phyloP scores from a whole-genome alignment of 2,888 invertebrate species.

The Petrophora chlorosata region DNA sequence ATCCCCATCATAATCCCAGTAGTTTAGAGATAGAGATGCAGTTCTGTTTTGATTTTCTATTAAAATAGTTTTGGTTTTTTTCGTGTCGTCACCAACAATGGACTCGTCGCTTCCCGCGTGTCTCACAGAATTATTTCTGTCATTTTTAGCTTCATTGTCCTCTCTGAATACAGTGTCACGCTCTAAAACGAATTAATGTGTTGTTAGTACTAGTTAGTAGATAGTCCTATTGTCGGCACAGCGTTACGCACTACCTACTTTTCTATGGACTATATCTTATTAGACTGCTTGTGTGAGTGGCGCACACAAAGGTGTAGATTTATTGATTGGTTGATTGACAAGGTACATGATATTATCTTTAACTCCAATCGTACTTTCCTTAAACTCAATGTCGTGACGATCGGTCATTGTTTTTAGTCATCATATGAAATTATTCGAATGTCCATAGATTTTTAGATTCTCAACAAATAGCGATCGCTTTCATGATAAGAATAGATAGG shows the following conservation, averaged over 20 bases:
- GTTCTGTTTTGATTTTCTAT: slow-evolving; percentile 2
- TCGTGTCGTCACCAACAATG: slow-evolving; percentile 49
- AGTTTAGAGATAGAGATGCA: no score
- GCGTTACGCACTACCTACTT: no score
- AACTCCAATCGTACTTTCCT: slow-evolving; percentile 44
- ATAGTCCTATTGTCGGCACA: slow-evolving; percentile 39
- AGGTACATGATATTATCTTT: slow-evolving; percentile 38
- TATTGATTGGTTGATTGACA: slow-evolving; percentile 15
- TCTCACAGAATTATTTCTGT: slow-evolving; percentile 81
- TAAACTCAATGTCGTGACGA: slow-evolving; percentile 41
- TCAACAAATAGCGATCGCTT: slow-evolving; percentile 50
- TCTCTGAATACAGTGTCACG: slow-evolving; percentile 75
- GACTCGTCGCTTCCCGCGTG: slow-evolving; percentile 56
- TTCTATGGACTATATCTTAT: slow-evolving; percentile 26
- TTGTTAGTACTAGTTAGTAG: slow-evolving; percentile 45
- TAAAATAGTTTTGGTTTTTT: background rate
- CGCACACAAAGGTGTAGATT: slow-evolving; percentile 4
- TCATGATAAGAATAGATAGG: slow-evolving; percentile 49
- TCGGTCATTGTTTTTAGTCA: slow-evolving; percentile 47
- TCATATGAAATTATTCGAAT: slow-evolving; percentile 49
- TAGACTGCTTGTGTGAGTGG: slow-evolving; percentile 5
- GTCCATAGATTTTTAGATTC: slow-evolving; percentile 16
- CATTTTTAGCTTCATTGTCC: slow-evolving; percentile 81
- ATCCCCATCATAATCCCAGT: no score
- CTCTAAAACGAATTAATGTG: slow-evolving; percentile 81